Percentiles rank a stretch among this genome's conserved stretches.
These are phyloP conservation scores for Todus mexicanus DNA, from an alignment of 2,797 vertebrate species.

Conservation along the genomic window DNA sequence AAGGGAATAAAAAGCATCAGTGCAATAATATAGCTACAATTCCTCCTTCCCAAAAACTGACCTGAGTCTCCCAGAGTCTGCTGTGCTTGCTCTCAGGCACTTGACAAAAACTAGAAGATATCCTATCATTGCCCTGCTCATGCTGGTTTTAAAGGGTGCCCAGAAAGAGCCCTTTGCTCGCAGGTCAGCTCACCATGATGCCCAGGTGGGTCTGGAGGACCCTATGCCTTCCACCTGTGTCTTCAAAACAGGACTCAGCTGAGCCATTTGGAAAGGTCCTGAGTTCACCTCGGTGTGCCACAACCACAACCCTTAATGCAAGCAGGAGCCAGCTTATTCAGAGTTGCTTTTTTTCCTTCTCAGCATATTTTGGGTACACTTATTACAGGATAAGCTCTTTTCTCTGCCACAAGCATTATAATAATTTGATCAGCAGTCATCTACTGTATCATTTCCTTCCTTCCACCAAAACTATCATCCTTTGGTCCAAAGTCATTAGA, in stretches of 20 bases:
- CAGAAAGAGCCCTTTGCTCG: not conserved
- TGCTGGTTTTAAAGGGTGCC: not conserved
- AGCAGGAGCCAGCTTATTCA: not conserved
- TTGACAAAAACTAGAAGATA: not conserved
- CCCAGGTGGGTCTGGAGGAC: not conserved
- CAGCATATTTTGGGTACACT: not conserved
- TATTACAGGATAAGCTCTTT: not conserved
- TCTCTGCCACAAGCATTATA: not conserved
- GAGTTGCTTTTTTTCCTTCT: not conserved
- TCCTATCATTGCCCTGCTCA: not conserved
- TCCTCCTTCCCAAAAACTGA: not conserved
- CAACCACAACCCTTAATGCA: not conserved
- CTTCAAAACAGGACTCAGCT: not conserved
- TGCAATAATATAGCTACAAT: not conserved
- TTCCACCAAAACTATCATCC: not conserved
- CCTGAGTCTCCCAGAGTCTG: not conserved
- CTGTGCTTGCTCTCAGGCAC: not conserved
- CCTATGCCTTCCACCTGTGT: not conserved
- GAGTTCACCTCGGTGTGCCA: not conserved
- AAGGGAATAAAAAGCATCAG: not conserved
- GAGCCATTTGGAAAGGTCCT: not conserved
- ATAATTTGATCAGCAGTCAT: not conserved
- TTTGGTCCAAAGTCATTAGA: not conserved
- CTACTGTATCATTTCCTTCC: slow-evolving; percentile 9
- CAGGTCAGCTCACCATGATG: not conserved